Evolutionary conservation across 2,113 vertebrate species (phyloP).

Genomic region (Seriola aureovittata): DNA sequence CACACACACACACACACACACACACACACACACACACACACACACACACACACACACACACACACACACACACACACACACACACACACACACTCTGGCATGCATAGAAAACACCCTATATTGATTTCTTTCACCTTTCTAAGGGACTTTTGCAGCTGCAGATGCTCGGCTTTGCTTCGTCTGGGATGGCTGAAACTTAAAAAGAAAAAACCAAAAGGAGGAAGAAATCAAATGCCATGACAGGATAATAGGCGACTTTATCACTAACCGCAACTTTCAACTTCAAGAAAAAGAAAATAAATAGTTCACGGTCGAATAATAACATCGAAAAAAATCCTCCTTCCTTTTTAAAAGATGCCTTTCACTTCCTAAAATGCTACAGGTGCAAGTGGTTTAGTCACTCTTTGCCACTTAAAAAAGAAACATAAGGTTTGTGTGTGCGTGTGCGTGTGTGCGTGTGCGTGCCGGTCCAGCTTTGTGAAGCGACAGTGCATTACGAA

Average conservation of each 20-base stretch:
- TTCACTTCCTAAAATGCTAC: slow-evolving; percentile 49
- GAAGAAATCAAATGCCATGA: slow-evolving; percentile 2
- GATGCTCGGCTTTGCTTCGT: slow-evolving; percentile 53
- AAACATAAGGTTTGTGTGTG: slow-evolving; percentile 27
- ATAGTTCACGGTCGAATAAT: not conserved
- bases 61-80: slow-evolving; percentile 50
- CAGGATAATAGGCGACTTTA: not conserved
- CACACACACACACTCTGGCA: slow-evolving; percentile 25
- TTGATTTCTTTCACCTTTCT: slow-evolving; percentile 81
- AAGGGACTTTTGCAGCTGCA: slow-evolving; percentile 61
- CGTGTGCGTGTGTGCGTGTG: slow-evolving; percentile 38
- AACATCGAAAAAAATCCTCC: not conserved
- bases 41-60: slow-evolving; percentile 51
- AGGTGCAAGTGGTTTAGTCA: slow-evolving; percentile 53
- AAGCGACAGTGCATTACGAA: slow-evolving; percentile 45
- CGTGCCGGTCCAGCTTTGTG: slow-evolving; percentile 53
- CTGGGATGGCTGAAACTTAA: slow-evolving; percentile 43
- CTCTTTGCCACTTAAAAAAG: not conserved
- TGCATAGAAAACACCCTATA: slow-evolving; percentile 77
- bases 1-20: slow-evolving; percentile 50
- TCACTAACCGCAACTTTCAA: slow-evolving; percentile 7
- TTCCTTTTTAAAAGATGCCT: slow-evolving; percentile 27
- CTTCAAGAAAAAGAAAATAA: not conserved
- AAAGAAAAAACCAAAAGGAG: not conserved
- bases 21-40: slow-evolving; percentile 19